Base-by-base conservation (phyloP, 1,140 invertebrate genomes). In the Tetranychus cinnabarinus region DNA sequence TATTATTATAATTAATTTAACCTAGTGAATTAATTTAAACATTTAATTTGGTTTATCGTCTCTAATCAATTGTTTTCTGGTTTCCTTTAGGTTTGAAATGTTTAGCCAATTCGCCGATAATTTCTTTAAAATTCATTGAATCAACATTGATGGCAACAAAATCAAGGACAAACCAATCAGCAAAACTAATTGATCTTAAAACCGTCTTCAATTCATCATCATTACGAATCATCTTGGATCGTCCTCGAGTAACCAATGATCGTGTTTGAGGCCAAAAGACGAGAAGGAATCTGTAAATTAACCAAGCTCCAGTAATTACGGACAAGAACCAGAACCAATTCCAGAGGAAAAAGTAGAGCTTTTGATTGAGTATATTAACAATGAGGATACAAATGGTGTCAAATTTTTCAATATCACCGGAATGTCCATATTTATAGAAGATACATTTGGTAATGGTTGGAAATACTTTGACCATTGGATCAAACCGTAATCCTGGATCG, bases 371-470 rank as follows among this genome's bases (percentile, higher is more conserved):
- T 62, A 85, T 79, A 67, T 87, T 87, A 10, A 86, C 67, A 0
- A 84, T 81, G 55, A 86, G 70, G 6, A 86, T 76, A 66, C 84
- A 87, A 64, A 71, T 67, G 35, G 66, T 68, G 64, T 71, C 68
- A 60, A 69, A 68, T 23, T 62, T 64, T 48, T 69, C 66, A 61
- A 88, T 79, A 69, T 86, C 83, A 23, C 85, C 83, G 67, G 83
- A 84, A 36, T 82, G 81, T 67, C 85, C 85, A 70, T 82, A 87
- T 73, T 85, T 86, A 77, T 83, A 81, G 75, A 87, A 88, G 66
- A 82, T 85, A 75, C 85, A 88, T 74, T 87, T 87, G 71, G 85
- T 87, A 82, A 87, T 84, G 66, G 84, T 76, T 57, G 88, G 88
- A 74, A 93, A 93, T 71, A 93, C 86, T 73, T 62, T 64, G 50